These are phyloP conservation scores for Bemisia tabaci DNA, from an alignment of 1,140 invertebrate species.

Conservation along the genomic window DNA sequence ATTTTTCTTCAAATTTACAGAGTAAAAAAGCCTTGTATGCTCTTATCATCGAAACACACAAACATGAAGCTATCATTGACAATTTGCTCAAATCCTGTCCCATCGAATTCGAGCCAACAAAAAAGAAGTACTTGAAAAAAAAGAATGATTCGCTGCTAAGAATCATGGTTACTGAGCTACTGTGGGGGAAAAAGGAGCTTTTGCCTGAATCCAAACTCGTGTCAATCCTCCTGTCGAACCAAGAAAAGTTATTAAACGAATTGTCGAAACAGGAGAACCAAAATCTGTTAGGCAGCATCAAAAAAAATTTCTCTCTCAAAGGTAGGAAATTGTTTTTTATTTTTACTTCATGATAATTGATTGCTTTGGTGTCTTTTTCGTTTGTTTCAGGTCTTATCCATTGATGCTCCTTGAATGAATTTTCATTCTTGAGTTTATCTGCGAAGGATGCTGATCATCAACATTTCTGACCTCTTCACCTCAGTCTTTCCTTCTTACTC, in stretches of 20 bases:
- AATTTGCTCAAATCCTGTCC: constrained; percentile 36
- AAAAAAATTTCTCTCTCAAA: constrained; percentile 10
- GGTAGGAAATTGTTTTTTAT: background rate
- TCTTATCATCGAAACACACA: constrained; percentile 53
- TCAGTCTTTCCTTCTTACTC: no score
- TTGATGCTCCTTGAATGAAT: no score
- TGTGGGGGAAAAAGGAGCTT: constrained; percentile 52
- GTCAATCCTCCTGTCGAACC: background rate
- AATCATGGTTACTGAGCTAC: constrained; percentile 43
- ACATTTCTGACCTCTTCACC: no score
- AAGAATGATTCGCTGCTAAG: constrained; percentile 47
- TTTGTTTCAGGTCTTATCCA: constrained; percentile 5
- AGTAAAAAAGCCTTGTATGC: constrained; percentile 54
- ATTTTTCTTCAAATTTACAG: constrained; percentile 35
- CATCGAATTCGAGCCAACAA: constrained; percentile 20
- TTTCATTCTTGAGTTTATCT: constrained; percentile 5
- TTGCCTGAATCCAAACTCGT: constrained; percentile 17
- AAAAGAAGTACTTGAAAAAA: constrained; percentile 45
- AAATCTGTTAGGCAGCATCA: background rate
- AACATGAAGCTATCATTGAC: constrained; percentile 46
- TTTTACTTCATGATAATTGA: constrained; percentile 26
- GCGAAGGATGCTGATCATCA: no score
- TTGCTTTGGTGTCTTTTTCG: constrained; percentile 26
- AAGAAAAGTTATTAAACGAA: background rate
- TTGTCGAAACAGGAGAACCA: background rate